Base-by-base conservation (phyloP, 2,113 vertebrate genomes). In the Embiotoca jacksoni region DNA sequence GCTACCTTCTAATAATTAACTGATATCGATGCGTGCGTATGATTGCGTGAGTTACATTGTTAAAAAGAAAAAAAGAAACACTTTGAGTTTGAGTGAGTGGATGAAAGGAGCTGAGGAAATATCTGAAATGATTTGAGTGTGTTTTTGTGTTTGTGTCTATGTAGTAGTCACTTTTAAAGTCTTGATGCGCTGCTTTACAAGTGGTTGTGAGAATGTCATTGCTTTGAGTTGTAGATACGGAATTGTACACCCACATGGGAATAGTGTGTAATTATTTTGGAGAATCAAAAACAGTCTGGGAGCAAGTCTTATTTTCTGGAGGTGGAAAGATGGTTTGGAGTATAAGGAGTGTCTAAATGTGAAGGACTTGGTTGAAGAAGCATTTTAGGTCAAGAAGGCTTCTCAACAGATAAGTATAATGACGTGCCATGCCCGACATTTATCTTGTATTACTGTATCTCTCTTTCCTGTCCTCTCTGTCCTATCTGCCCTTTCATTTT, bases 1-100 rank as follows among this genome's bases (percentile, higher is more conserved):
- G 55, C 85, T 37, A 37, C 50, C 55, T 78, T 67, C 62, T 62
- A 37, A 71, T 81, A 78, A 78, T 81, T 58, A 75, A 72, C 64
- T 67, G 64, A 71, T 75, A 81, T 41, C 30, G 72, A 62, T 74
- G 65, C 61, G 33, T 66, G 50, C 23, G 23, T 23, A 23, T 23
- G 23, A 23, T 23, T 23, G 60, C 58, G 41, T 33, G 75, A 72
- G 46, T 30, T 55, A 49, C 55, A 46, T 23, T 10, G 58, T 59
- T 16, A 33, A 14, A 49, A 35, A 55, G 37, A 23, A 6, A 23
- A 1, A 59, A 49, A 50, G 4, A 50, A 50, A 37, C 37, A 37
- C 44, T 8, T n/a, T 10, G 39, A 59, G 16, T 65, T 37, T 49
- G 47, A 79, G 70, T 53, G 75, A 65, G 55, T 30, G n/a, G 8